Conservation (phyloP, 2,888 invertebrate species). For the Furcula furcula region DNA sequence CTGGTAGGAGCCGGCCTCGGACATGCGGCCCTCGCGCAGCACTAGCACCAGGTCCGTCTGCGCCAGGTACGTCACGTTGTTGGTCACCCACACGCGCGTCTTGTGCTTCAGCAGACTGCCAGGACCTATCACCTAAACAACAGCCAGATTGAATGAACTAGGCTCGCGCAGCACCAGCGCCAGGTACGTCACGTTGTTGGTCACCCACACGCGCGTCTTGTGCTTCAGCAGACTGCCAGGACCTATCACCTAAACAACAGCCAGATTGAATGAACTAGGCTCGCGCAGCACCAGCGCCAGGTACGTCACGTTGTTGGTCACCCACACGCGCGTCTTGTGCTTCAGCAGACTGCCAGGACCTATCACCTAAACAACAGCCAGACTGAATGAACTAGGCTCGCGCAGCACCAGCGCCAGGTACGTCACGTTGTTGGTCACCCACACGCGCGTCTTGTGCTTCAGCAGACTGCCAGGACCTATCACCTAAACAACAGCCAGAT, state of each 20-base stretch:
- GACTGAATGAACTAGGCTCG: conserved; percentile 89
- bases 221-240: not conserved
- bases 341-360: not conserved
- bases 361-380: not conserved
- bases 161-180: no score
- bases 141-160: no score
- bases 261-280: not conserved
- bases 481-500: not conserved
- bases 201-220: not conserved
- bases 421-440: conserved; percentile 87
- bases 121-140: conserved; percentile 70
- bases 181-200: not conserved
- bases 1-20: conserved; percentile 94
- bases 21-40: conserved; percentile 92
- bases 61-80: conserved; percentile 95
- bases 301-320: conserved; percentile 41
- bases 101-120: conserved; percentile 86
- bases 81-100: conserved; percentile 97
- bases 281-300: not conserved
- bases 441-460: not conserved
- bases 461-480: not conserved
- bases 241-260: not conserved
- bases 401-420: conserved; percentile 91
- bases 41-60: conserved; percentile 95
- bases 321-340: not conserved